Evolutionary conservation across 2,888 invertebrate genomes (phyloP).

Genomic region (Cenopis cana): DNA sequence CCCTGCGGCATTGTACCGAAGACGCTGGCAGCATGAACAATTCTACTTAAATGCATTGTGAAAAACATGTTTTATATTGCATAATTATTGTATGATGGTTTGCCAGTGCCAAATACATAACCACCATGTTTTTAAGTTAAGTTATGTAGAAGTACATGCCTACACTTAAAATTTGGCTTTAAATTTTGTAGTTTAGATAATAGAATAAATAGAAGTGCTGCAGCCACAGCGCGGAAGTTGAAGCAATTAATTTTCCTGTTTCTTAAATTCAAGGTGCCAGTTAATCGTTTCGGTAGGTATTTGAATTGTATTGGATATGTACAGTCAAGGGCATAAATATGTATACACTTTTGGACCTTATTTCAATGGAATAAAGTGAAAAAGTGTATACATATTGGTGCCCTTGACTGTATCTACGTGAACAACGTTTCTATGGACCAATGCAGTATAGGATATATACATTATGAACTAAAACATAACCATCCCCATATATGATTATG

Average conservation of each 20-base stretch:
- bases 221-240: conserved; percentile 5
- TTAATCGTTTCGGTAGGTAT: too few species aligned
- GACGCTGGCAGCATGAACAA: too few species aligned
- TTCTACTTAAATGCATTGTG: neutral
- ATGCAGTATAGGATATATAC: neutral
- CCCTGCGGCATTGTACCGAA: too few species aligned
- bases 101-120: neutral
- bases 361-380: too few species aligned
- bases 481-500: neutral
- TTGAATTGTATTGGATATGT: too few species aligned
- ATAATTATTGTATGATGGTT: neutral
- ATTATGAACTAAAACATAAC: neutral
- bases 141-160: neutral
- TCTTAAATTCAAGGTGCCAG: conserved; percentile 13
- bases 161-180: neutral
- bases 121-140: too few species aligned
- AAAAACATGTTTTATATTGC: neutral
- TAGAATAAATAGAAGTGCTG: neutral
- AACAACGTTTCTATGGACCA: neutral
- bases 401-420: too few species aligned
- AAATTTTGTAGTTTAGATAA: neutral
- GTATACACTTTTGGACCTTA: too few species aligned
- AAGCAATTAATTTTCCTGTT: conserved; percentile 13
- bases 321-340: too few species aligned
- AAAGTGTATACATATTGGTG: too few species aligned